Percentiles rank a stretch among this genome's conserved stretches.
Conservation (phyloP, 2,113 vertebrate species). For the Phylloscopus trochilus region DNA sequence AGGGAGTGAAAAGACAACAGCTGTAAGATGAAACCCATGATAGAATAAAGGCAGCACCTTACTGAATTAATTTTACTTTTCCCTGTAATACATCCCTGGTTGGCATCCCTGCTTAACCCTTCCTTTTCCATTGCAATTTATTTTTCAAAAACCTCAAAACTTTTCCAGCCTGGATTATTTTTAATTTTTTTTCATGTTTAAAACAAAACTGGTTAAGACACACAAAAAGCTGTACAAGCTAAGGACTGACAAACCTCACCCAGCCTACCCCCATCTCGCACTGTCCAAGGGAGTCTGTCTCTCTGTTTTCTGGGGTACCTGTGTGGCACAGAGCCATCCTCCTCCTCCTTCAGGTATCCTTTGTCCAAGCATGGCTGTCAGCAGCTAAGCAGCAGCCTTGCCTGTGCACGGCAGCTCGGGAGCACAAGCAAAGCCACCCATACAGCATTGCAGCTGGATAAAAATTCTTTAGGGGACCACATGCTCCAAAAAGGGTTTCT, state of each 20-base stretch:
- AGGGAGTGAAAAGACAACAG: slow-evolving; percentile 12
- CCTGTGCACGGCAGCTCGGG: not conserved
- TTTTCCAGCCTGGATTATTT: not conserved
- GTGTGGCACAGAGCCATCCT: not conserved
- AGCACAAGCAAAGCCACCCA: not conserved
- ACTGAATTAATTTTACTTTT: not conserved
- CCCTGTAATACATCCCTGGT: not conserved
- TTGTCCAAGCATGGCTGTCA: not conserved
- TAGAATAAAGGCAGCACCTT: not conserved
- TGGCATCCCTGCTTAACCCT: not conserved
- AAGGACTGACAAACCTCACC: not conserved
- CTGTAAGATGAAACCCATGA: not conserved
- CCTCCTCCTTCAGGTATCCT: not conserved
- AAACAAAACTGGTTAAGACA: not conserved
- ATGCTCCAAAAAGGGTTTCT: not conserved
- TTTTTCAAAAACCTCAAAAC: not conserved
- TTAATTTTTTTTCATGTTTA: not conserved
- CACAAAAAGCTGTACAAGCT: not conserved
- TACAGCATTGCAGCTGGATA: not conserved
- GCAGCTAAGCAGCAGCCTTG: not conserved
- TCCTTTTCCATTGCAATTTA: not conserved
- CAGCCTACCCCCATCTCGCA: not conserved
- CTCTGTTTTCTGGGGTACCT: not conserved
- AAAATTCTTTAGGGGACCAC: not conserved
- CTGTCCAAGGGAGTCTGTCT: not conserved